These are phyloP conservation scores for Leptarthrus brevirostris DNA, from an alignment of 2,888 invertebrate genomes.

Conservation along the genomic window DNA sequence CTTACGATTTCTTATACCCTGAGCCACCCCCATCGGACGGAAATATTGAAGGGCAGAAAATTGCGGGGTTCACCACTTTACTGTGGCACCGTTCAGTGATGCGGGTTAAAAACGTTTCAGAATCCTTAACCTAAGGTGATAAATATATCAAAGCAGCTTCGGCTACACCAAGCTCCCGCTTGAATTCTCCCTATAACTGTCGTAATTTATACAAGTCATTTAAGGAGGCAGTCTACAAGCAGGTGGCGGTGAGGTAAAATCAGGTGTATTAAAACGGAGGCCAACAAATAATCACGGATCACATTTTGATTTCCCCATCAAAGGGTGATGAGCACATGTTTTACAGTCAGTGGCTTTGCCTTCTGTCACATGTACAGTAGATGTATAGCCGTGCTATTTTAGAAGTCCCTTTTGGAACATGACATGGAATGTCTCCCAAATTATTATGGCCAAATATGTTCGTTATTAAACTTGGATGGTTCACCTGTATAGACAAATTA, in stretches of 20 bases:
- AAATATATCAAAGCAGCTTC: slow-evolving; percentile 52
- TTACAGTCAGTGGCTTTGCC: slow-evolving; percentile 31
- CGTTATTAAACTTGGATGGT: slow-evolving; percentile 38
- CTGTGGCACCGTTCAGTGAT: slow-evolving; percentile 49
- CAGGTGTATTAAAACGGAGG: slow-evolving; percentile 20
- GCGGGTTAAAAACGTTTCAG: slow-evolving; percentile 52
- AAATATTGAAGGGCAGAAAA: not conserved
- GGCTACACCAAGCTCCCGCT: not conserved
- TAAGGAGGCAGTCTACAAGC: slow-evolving; percentile 4
- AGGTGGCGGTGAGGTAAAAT: slow-evolving; percentile 8
- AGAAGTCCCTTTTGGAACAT: not conserved
- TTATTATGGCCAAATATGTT: slow-evolving; percentile 43
- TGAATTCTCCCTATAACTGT: not conserved
- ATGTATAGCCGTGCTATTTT: not conserved
- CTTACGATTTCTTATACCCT: not conserved
- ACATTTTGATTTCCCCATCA: slow-evolving; percentile 48
- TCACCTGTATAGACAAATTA: slow-evolving; percentile 39
- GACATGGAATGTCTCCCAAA: not conserved
- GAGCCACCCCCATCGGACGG: slow-evolving; percentile 1
- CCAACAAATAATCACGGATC: slow-evolving; percentile 45
- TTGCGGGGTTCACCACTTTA: slow-evolving; percentile 8
- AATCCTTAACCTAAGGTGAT: slow-evolving; percentile 53
- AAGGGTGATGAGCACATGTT: slow-evolving; percentile 46
- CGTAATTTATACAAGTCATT: slow-evolving; percentile 50
- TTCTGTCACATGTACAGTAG: not conserved